Conservation (phyloP, 2,113 vertebrate genomes). For the Coptodon bakossiorum region DNA sequence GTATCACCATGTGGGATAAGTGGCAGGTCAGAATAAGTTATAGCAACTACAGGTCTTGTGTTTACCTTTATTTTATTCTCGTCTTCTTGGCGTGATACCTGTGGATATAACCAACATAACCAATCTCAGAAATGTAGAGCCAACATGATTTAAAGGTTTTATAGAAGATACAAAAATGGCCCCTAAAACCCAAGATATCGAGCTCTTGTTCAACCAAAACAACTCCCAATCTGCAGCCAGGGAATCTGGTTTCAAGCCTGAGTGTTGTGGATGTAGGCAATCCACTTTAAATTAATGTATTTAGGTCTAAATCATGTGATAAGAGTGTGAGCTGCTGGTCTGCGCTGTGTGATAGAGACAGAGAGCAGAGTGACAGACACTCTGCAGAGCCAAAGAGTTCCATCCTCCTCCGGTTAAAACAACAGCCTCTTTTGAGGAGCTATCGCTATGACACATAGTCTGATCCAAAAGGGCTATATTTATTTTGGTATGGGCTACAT, state of each 20-base stretch:
- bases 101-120: not conserved
- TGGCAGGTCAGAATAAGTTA: not conserved
- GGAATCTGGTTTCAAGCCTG: constrained; percentile 14
- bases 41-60: not conserved
- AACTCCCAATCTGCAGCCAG: not conserved
- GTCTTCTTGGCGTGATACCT: not conserved
- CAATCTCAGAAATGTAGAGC: not conserved
- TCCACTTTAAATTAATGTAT: constrained; percentile 44
- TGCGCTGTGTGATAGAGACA: constrained; percentile 52
- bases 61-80: not conserved
- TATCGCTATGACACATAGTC: constrained; percentile 61
- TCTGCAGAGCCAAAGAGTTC: constrained; percentile 63
- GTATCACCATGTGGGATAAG: not conserved
- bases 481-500: constrained; percentile 69
- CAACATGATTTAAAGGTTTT: not conserved
- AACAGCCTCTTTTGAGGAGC: constrained; percentile 59
- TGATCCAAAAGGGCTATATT: constrained; percentile 61
- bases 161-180: not conserved
- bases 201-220: not conserved
- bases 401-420: constrained; percentile 67
- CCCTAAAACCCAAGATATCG: not conserved
- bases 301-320: constrained; percentile 43
- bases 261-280: not conserved
- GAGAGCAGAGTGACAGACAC: constrained; percentile 61
- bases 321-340: constrained; percentile 20